Base-by-base conservation (phyloP, 2,113 vertebrate genomes). In the Melanostigma gelatinosum region DNA sequence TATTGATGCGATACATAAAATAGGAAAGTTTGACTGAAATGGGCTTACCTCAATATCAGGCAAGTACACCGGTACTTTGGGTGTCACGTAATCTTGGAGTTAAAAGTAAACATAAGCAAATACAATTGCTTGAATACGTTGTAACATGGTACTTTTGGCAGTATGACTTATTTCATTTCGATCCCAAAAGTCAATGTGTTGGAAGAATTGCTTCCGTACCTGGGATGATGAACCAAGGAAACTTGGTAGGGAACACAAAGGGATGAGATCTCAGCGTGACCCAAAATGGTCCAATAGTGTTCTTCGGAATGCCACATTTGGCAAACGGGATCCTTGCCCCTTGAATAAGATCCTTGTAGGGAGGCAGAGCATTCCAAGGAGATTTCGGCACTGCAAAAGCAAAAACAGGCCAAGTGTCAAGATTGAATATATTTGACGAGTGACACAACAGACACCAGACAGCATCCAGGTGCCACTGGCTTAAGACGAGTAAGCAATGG, bases 181-280 rank as follows among this genome's bases (percentile, higher is more conserved):
- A 62, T 34, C 12, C 11, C 18, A 22, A 13, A 22, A 52, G 24
- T 29, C 4, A 15, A 27, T 1, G 24, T 61, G 29, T 8, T 61
- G 2, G 1, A 61, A 22, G 16, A 34, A 13, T 57, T 2, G 5
- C 27, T 57, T 16, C 60, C 72, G 72, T n/a, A 93, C 92, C 64
- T 54, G 92, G 91, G 34, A 88, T 87, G 15, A 40, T 55, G 68
- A 91, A 93, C 86, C 90, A 91, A 1, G 83, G 83, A 57, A n/a
- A 57, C 1, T 1, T 3, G 0, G 91, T 92, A 0, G 86, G 68
- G 52, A 88, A 92, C 16, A 90, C 1, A 24, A 77, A 92, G 10
- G 92, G 91, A 0, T 0, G 1, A 0, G 24, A n/a, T 18, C 6
- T 79, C 82, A 92, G 8, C 1, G 72, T 79, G 75, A 91, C 24